Conservation (phyloP, 2,797 vertebrate species). For the Melanotaenia pygmaea region DNA sequence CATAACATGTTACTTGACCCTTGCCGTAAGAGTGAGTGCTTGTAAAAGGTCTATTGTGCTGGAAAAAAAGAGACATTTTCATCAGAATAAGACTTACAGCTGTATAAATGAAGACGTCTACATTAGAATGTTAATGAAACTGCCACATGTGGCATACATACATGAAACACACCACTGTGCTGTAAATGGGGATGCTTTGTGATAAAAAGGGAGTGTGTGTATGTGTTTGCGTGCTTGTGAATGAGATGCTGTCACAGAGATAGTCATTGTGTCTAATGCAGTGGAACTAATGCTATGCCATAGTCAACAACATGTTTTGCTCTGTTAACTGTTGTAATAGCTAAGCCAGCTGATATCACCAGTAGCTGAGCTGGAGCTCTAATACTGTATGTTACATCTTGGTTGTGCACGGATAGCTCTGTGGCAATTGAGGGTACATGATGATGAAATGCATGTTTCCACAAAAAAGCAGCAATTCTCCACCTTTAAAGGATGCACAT, state of each 20-base stretch:
- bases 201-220: slow-evolving; percentile 28
- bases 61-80: slow-evolving; percentile 25
- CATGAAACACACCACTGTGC: slow-evolving; percentile 54
- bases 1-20: slow-evolving; percentile 36
- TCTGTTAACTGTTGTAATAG: slow-evolving; percentile 77
- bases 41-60: slow-evolving; percentile 38
- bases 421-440: slow-evolving; percentile 15
- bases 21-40: slow-evolving; percentile 10
- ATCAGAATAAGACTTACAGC: slow-evolving; percentile 20
- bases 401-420: slow-evolving; percentile 53
- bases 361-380: slow-evolving; percentile 58
- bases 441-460: slow-evolving; percentile 18
- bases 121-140: slow-evolving; percentile 29
- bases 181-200: slow-evolving; percentile 56
- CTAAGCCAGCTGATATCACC: slow-evolving; percentile 65
- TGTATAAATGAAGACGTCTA: slow-evolving; percentile 20
- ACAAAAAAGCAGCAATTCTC: slow-evolving; percentile 1
- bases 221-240: slow-evolving; percentile 40
- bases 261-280: slow-evolving; percentile 79
- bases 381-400: slow-evolving; percentile 45
- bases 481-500: slow-evolving; percentile 1
- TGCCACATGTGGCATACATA: slow-evolving; percentile 38
- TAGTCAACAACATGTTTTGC: slow-evolving; percentile 79
- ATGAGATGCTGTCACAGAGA: slow-evolving; percentile 74
- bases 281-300: slow-evolving; percentile 77